Percentiles rank a stretch among this genome's conserved stretches.
phyloP scores from a whole-genome alignment of 2,113 vertebrate genomes.

The Callopanchax toddi region DNA sequence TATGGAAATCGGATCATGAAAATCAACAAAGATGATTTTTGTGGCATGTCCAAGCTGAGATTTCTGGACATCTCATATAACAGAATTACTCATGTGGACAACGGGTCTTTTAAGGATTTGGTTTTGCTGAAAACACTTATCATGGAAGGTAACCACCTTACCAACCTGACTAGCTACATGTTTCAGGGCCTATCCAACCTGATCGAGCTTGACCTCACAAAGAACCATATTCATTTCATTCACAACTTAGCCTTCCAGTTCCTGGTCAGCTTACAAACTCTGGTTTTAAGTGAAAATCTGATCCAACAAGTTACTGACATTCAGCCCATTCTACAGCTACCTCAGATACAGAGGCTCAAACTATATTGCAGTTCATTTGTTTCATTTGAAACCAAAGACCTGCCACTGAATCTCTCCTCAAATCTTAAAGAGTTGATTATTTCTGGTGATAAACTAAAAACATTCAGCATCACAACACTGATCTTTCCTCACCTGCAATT shows the following conservation, averaged over 20 bases:
- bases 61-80: accelerated
- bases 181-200: conserved; percentile 48
- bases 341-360: background rate
- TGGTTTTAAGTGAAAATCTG: background rate
- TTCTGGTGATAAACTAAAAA: background rate
- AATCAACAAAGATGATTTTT: conserved; percentile 22
- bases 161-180: conserved; percentile 12
- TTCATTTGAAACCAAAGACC: conserved; percentile 27
- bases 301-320: background rate
- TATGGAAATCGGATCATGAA: accelerated
- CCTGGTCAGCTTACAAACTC: conserved; percentile 11
- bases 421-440: conserved; percentile 7
- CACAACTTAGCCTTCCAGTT: background rate
- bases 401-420: conserved; percentile 14
- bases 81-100: conserved; percentile 4
- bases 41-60: conserved; percentile 4
- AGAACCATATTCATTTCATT: background rate
- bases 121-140: background rate
- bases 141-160: background rate
- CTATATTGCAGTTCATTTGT: background rate
- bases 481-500: conserved; percentile 36
- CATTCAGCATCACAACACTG: conserved; percentile 30
- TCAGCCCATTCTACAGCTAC: conserved; percentile 15
- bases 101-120: conserved; percentile 30
- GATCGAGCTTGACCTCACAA: background rate